A percentile compares a stretch with the other conserved stretches of the same genome.
Conservation (phyloP, 2,113 vertebrate genomes). For the Oncorhynchus tshawytscha region DNA sequence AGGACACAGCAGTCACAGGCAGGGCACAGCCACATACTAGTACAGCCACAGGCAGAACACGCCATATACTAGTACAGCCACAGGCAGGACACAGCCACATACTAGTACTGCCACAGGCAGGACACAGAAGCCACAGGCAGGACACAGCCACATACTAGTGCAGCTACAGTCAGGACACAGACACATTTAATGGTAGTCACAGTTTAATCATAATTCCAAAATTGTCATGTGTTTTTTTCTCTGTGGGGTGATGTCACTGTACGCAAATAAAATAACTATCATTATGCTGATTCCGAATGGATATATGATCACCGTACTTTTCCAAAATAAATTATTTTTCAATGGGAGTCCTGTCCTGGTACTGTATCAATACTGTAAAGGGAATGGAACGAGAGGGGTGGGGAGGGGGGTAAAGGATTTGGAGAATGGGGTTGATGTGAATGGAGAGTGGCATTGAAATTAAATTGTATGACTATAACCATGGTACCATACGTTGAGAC, state of each 20-base stretch:
- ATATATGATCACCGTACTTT: conserved; percentile 75
- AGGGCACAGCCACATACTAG: too few species aligned
- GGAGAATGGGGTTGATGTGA: neutral
- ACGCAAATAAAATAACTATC: conserved; percentile 56
- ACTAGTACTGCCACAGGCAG: too few species aligned
- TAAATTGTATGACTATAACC: neutral
- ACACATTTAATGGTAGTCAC: conserved; percentile 53
- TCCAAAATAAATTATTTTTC: conserved; percentile 79
- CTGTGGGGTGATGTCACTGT: conserved; percentile 73
- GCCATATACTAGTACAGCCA: too few species aligned
- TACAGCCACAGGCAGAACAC: too few species aligned
- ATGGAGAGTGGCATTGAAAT: neutral
- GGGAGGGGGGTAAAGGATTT: neutral
- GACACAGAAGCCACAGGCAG: too few species aligned
- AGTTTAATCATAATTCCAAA: conserved; percentile 49
- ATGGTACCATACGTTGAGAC: conserved; percentile 4
- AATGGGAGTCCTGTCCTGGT: conserved; percentile 55
- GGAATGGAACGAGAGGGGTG: neutral
- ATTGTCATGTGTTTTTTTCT: conserved; percentile 44
- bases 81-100: too few species aligned
- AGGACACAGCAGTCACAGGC: too few species aligned
- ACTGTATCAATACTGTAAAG: conserved; percentile 9
- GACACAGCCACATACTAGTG: too few species aligned
- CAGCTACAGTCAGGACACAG: conserved; percentile 7
- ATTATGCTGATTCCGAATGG: conserved; percentile 71